Evolutionary conservation across 2,888 invertebrate genomes (phyloP).

Genomic region (Tinea pellionella): DNA sequence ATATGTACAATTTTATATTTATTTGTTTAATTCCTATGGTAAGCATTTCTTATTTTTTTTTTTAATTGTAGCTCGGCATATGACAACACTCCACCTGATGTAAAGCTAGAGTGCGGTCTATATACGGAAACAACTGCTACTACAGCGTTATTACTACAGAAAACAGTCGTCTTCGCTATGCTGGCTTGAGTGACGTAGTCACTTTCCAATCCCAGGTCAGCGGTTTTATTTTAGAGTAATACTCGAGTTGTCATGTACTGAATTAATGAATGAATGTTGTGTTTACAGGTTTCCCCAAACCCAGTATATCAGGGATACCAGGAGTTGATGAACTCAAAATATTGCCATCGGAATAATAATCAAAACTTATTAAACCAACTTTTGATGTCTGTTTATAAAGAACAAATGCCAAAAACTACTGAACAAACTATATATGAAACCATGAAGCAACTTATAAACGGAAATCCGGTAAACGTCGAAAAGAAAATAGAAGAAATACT

Average conservation of each 20-base stretch:
- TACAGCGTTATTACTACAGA: too few relatives aligned
- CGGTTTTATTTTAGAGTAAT: too few relatives aligned
- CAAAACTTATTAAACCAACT: conserved; percentile 19
- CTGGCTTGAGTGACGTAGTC: too few relatives aligned
- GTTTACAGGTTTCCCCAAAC: conserved; percentile 38
- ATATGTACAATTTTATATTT: not conserved
- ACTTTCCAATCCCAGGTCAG: too few relatives aligned
- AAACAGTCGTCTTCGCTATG: too few relatives aligned
- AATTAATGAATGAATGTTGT: too few relatives aligned
- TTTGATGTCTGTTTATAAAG: not conserved
- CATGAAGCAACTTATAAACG: not conserved
- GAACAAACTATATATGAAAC: not conserved
- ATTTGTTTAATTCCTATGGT: not conserved
- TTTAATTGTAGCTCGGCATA: too few relatives aligned
- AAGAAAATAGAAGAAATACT: not conserved
- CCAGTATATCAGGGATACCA: conserved; percentile 21
- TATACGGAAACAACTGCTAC: too few relatives aligned
- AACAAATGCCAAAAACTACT: not conserved
- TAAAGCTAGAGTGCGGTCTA: too few relatives aligned
- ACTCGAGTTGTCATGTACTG: too few relatives aligned
- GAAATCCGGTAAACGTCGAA: not conserved
- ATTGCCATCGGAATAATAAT: conserved; percentile 19
- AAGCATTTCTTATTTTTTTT: not conserved
- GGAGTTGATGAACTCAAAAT: conserved; percentile 17
- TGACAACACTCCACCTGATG: too few relatives aligned